These are phyloP conservation scores for Callithrix jacchus DNA, from an alignment of 2,113 vertebrate species.

Conservation along the genomic window DNA sequence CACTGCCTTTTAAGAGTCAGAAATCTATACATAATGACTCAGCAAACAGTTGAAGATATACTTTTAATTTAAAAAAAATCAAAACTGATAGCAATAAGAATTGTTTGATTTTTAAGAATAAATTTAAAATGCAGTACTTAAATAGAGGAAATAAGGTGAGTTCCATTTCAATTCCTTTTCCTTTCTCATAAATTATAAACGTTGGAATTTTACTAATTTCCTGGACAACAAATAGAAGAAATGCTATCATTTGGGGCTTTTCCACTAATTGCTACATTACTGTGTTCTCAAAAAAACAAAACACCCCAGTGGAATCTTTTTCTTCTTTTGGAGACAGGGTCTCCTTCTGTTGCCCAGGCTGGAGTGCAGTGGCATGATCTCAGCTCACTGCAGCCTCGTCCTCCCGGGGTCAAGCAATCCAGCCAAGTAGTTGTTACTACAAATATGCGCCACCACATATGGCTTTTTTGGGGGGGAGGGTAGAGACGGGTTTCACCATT, in stretches of 20 bases:
- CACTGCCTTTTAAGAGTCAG: neutral
- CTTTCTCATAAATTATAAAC: conserved; percentile 48
- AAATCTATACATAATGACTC: neutral
- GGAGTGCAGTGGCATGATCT: no score
- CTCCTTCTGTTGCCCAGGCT: no score
- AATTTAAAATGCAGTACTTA: neutral
- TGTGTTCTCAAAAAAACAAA: conserved; percentile 7
- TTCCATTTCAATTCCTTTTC: conserved; percentile 64
- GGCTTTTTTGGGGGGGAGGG: no score
- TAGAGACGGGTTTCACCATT: no score
- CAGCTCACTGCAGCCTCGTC: no score
- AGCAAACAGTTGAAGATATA: conserved; percentile 12
- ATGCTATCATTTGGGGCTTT: conserved; percentile 60
- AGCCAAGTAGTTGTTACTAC: no score
- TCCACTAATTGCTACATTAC: conserved; percentile 46
- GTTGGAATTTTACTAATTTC: conserved; percentile 68
- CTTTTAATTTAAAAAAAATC: neutral
- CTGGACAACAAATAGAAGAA: conserved; percentile 54
- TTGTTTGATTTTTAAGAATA: conserved; percentile 19
- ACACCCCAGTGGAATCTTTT: neutral
- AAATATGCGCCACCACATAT: no score
- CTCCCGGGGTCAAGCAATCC: no score
- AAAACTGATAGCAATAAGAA: conserved; percentile 38
- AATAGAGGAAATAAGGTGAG: conserved; percentile 65
- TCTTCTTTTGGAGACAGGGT: no score